Percentiles rank a stretch among this genome's conserved stretches.
Evolutionary conservation across 2,888 invertebrate species (phyloP).

Genomic region (Drosophila nigricruria): DNA sequence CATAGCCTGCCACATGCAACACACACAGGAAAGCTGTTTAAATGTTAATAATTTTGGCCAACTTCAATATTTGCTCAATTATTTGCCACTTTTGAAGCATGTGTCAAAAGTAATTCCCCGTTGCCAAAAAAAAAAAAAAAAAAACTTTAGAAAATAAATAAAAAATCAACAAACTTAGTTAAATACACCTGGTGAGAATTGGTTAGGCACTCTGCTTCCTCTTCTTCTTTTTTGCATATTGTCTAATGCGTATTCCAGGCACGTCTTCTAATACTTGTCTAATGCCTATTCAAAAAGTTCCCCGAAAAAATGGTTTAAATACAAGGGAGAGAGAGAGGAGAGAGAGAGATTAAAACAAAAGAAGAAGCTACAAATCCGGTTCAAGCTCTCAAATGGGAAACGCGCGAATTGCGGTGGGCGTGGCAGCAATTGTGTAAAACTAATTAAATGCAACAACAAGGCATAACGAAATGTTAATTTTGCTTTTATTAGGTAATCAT

Average conservation of each 20-base stretch:
- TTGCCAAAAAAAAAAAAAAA: not conserved
- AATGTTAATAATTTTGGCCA: conserved; percentile 24
- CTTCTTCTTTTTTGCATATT: conserved; percentile 5
- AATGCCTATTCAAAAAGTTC: conserved; percentile 24
- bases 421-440: conserved; percentile 9
- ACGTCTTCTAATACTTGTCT: conserved; percentile 10
- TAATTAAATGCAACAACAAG: conserved; percentile 30
- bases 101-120: conserved; percentile 47
- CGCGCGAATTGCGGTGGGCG: not conserved
- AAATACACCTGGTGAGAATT: conserved; percentile 12
- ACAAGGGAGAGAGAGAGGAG: not conserved
- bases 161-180: conserved; percentile 9
- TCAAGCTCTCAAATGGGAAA: conserved; percentile 7
- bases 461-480: conserved; percentile 20
- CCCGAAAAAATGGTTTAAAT: conserved; percentile 22
- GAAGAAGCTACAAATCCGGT: conserved; percentile 3
- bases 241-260: conserved; percentile 11
- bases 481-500: conserved; percentile 30
- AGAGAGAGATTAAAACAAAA: not conserved
- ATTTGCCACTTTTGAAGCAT: conserved; percentile 30
- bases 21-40: not conserved
- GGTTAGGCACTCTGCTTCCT: conserved; percentile 20
- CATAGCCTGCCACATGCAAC: conserved; percentile 22
- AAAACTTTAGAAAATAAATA: not conserved
- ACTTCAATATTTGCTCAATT: conserved; percentile 42